Conservation (phyloP, 2,888 invertebrate genomes). For the Cecidostiba fungosa region DNA sequence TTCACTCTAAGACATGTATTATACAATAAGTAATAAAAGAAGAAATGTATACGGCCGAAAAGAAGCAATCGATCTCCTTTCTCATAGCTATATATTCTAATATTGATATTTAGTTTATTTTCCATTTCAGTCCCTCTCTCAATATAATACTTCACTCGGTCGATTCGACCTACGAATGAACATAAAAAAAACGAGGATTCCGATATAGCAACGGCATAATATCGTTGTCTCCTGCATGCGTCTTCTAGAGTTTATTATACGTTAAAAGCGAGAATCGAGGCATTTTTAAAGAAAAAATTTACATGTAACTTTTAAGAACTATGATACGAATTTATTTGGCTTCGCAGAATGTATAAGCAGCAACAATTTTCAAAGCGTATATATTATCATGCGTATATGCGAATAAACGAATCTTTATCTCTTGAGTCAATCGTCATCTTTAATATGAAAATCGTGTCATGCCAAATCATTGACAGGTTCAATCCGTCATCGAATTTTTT, state of each 20-base stretch:
- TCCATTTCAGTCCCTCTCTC: slow-evolving; percentile 33
- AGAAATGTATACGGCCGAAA: slow-evolving; percentile 24
- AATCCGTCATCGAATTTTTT: slow-evolving; percentile 46
- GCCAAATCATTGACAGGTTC: slow-evolving; percentile 71
- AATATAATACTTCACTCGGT: not conserved
- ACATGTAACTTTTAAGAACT: not conserved
- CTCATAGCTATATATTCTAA: slow-evolving; percentile 45
- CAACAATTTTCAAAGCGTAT: slow-evolving; percentile 22
- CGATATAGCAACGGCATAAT: not conserved
- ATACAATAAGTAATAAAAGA: slow-evolving; percentile 32
- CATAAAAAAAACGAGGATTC: slow-evolving; percentile 37
- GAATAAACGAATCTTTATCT: not conserved
- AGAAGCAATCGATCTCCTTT: slow-evolving; percentile 54
- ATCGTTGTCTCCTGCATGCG: slow-evolving; percentile 18
- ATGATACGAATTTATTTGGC: not conserved
- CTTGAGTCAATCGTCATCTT: slow-evolving; percentile 5
- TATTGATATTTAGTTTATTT: slow-evolving; percentile 52
- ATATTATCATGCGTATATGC: slow-evolving; percentile 13
- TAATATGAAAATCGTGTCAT: slow-evolving; percentile 68
- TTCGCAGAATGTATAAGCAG: slow-evolving; percentile 6
- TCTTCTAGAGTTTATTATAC: not conserved
- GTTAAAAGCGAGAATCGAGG: not conserved
- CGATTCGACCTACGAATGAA: slow-evolving; percentile 12
- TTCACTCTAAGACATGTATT: slow-evolving; percentile 66
- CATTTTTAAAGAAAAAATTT: not conserved